Percentiles rank a stretch among this genome's conserved stretches.
These are phyloP conservation scores for Vimba vimba DNA, from an alignment of 2,113 vertebrate genomes.

Conservation along the genomic window DNA sequence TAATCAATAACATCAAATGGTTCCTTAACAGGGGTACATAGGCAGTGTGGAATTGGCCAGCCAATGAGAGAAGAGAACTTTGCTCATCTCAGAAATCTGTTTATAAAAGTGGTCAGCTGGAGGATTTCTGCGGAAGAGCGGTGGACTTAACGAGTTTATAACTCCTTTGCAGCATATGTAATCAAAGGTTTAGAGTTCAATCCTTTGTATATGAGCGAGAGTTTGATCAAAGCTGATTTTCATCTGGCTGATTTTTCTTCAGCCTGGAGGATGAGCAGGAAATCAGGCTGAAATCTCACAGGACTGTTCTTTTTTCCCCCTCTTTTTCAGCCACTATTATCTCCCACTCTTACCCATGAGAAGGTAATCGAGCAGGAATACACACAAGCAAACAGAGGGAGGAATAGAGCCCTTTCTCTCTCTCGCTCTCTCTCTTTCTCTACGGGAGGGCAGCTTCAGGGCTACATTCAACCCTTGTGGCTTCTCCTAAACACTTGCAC, in stretches of 20 bases:
- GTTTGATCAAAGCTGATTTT: constrained; percentile 40
- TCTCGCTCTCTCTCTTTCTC: not conserved
- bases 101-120: constrained; percentile 16
- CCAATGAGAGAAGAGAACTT: not conserved
- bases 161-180: constrained; percentile 22
- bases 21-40: not conserved
- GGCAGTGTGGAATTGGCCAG: not conserved
- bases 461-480: constrained; percentile 37
- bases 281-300: constrained; percentile 29
- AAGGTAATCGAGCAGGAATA: constrained; percentile 35
- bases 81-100: constrained; percentile 13
- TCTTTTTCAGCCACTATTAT: constrained; percentile 31
- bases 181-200: constrained; percentile 32
- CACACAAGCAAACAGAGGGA: constrained; percentile 30
- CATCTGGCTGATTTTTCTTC: constrained; percentile 25
- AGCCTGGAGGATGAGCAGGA: constrained; percentile 38
- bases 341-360: constrained; percentile 30
- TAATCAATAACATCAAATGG: no score
- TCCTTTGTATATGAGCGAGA: constrained; percentile 25
- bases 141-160: constrained; percentile 26
- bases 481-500: constrained; percentile 40
- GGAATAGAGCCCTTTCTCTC: constrained; percentile 10
- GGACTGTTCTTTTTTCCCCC: constrained; percentile 3
- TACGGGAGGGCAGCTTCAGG: constrained; percentile 28
- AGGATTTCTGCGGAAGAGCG: constrained; percentile 10